phyloP scores from a whole-genome alignment of 2,113 vertebrate species.

The human region GRCh38 chr6:159240501-159241000 shows the following conservation, averaged over 20 bases:
- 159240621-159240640: not conserved
- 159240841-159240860: not conserved
- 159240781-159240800: not conserved
- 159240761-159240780: too few relatives aligned
- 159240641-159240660: not conserved
- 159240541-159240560: not conserved
- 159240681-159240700: not conserved
- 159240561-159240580: not conserved
- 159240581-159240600: not conserved
- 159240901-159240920: not conserved
- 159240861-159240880: rapidly evolving
- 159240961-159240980: rapidly evolving
- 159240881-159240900: not conserved
- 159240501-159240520: not conserved
- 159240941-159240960: not conserved
- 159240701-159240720: rapidly evolving
- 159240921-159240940: not conserved
- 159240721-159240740: not conserved
- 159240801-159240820: not conserved
- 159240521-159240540: not conserved
- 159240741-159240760: rapidly evolving
- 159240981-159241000: not conserved
- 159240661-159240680: not conserved
- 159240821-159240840: not conserved
- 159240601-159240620: not conserved